These are phyloP conservation scores for Dermatemys mawii DNA, from an alignment of 2,113 vertebrate genomes.

Conservation along the genomic window DNA sequence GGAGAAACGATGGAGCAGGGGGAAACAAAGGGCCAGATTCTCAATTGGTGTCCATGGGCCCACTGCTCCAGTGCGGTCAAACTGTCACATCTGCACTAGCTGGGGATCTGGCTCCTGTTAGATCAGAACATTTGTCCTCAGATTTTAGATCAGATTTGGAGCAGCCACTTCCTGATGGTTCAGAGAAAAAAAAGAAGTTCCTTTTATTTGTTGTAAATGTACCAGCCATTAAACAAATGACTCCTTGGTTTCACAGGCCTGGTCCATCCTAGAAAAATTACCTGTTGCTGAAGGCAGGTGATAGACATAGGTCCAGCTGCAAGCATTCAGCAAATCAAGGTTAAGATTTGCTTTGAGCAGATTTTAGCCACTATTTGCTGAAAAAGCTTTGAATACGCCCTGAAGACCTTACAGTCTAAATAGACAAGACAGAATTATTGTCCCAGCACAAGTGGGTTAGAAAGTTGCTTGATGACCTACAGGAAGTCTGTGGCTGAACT, in stretches of 20 bases:
- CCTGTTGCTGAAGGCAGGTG: background rate
- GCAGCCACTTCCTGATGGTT: background rate
- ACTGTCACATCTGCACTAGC: background rate
- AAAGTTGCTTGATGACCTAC: background rate
- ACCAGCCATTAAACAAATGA: background rate
- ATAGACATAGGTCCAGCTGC: background rate
- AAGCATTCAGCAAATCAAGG: background rate
- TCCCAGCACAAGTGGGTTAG: background rate
- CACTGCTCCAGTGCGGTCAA: background rate
- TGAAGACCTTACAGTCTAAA: background rate
- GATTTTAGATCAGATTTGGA: background rate
- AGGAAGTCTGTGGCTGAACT: background rate
- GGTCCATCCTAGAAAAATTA: background rate
- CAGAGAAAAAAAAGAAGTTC: background rate
- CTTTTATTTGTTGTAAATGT: background rate
- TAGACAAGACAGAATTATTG: background rate
- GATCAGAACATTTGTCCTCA: background rate
- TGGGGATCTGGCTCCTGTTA: background rate
- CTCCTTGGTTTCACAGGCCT: background rate
- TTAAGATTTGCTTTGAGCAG: background rate
- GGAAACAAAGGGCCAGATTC: background rate
- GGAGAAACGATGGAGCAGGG: background rate
- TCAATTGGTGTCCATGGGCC: background rate
- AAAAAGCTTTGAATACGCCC: background rate
- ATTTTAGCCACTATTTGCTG: background rate